These are phyloP conservation scores for Lytechinus variegatus DNA, from an alignment of 35 echinoderm and acorn worm genomes.

Conservation along the genomic window DNA sequence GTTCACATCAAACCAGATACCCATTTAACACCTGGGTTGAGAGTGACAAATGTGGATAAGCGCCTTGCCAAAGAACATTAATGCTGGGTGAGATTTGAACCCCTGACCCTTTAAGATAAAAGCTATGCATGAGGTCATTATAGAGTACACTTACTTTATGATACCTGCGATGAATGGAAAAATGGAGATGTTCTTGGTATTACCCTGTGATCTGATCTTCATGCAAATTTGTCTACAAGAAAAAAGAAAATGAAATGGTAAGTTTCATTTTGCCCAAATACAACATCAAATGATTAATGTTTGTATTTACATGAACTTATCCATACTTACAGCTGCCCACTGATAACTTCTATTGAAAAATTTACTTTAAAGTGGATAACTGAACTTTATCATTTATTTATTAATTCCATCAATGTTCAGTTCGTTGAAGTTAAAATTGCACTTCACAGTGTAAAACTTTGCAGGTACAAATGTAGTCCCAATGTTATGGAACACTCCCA, in stretches of 20 bases:
- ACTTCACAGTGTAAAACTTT: too few species aligned
- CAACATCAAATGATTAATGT: background rate
- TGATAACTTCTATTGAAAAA: background rate
- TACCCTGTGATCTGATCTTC: conserved; percentile 65
- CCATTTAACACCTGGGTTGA: too few species aligned
- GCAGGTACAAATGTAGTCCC: too few species aligned
- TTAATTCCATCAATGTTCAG: too few species aligned
- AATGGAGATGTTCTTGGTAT: conserved; percentile 64
- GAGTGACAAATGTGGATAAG: too few species aligned
- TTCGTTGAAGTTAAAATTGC: too few species aligned
- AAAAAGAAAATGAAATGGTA: background rate
- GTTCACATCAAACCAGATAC: too few species aligned
- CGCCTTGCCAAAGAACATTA: background rate
- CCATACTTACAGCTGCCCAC: background rate
- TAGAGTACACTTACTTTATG: conserved; percentile 55
- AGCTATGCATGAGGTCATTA: background rate
- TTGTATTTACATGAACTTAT: background rate
- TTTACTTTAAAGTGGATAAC: too few species aligned
- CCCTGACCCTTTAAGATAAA: too few species aligned
- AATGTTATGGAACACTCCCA: too few species aligned
- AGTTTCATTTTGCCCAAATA: background rate
- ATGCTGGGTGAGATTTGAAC: background rate
- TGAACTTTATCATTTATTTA: too few species aligned
- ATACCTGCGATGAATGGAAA: conserved; percentile 56
- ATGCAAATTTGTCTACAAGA: conserved; percentile 64